These are phyloP conservation scores for Drosophila putrida DNA, from an alignment of 2,888 invertebrate species.

Conservation along the genomic window DNA sequence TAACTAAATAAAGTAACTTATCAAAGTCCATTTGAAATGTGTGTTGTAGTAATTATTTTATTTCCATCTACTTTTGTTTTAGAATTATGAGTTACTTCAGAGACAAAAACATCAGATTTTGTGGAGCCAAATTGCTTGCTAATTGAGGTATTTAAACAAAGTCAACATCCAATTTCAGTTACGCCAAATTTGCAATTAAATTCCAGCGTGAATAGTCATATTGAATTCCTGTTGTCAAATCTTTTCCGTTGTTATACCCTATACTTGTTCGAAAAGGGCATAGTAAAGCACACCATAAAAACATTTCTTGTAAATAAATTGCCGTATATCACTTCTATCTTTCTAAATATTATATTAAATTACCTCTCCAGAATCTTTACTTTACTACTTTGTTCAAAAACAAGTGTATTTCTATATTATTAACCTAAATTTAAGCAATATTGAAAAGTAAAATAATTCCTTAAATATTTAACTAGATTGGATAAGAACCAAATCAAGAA, in stretches of 20 bases:
- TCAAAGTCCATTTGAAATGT: neutral
- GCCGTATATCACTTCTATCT: no score
- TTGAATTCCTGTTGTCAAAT: neutral
- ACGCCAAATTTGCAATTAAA: constrained; percentile 1
- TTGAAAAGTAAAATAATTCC: no score
- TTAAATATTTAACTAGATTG: no score
- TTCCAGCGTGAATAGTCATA: constrained; percentile 1
- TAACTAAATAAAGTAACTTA: constrained; percentile 2
- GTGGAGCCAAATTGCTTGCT: neutral
- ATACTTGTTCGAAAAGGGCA: no score
- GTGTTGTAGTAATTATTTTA: neutral
- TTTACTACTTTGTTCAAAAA: neutral
- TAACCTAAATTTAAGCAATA: no score
- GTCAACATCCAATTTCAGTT: neutral
- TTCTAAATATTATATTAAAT: no score
- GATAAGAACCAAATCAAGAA: no score
- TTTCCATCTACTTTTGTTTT: neutral
- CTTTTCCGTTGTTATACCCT: neutral
- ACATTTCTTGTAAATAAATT: no score
- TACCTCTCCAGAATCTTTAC: no score
- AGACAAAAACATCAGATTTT: neutral
- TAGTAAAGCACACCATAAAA: neutral
- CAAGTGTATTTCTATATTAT: neutral
- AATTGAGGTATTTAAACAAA: constrained; percentile 1
- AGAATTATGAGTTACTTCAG: neutral